Evolutionary conservation across 35 echinoderm and acorn worm genomes (phyloP), one percentile per base, ranked within the genome.

Genomic region (Heliocidaris erythrogramma): DNA sequence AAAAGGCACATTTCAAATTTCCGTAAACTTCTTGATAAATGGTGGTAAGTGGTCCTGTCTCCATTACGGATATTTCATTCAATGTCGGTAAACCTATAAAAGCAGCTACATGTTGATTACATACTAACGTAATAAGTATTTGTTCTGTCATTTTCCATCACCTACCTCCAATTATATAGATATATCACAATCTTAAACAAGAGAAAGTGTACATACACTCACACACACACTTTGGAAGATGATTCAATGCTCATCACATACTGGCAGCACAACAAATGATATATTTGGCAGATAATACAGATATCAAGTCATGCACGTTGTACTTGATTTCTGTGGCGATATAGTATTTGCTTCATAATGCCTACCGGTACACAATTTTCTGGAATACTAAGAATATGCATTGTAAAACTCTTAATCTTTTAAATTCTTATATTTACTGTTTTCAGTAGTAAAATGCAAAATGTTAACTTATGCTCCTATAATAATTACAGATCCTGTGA

Each of bases 1-100:
- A 56, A 56, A 78, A 78, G 65, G 65, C 65, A 78, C 65, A 78
- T 78, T 78, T 78, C 65, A 78, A 78, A 78, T 78, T n/a, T n/a
- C 65, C 18, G 27, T 27, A 27, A 7, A 78, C 14, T 78, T 24
- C 3, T 24, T 6, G 8, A 4, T 78, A 18, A 78, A 78, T n/a
- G 65, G 21, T 7, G 52, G 9, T 3, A 78, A 78, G 21, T 27
- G 65, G 2, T 78, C 17, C 4, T 4, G 21, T 78, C 65, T 27
- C 65, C 7, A 78, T 29, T 78, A 18, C 13, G 59, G 59, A 18
- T 2, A 60, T 12, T 14, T 60, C 59, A 60, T 60, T 9, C 4
- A 60, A 12, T 2, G 24, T 71, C 14, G 3, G 24, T 78, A n/a
- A 4, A 78, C 35, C 35, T 42, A 42, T 42, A 42, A 42, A 42